These are phyloP conservation scores for Sarcophaga variegata DNA, from an alignment of 2,888 invertebrate genomes.

Conservation along the genomic window DNA sequence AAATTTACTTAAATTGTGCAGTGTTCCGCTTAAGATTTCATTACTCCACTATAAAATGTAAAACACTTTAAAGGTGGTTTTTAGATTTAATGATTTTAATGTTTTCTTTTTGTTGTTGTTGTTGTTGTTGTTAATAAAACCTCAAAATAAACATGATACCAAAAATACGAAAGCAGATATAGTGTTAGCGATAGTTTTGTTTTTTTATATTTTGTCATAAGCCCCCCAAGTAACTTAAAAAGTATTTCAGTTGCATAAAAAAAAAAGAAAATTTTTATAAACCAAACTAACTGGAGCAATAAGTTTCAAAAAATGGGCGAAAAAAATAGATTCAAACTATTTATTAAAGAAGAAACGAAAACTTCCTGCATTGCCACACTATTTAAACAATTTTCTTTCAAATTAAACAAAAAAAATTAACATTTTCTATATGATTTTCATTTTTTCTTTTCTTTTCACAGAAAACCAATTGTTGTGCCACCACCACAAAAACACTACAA, in stretches of 20 bases:
- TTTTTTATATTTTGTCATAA: slow-evolving; percentile 48
- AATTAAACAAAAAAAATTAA: slow-evolving; percentile 13
- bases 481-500: slow-evolving; percentile 91
- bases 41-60: slow-evolving; percentile 42
- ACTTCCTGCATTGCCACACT: slow-evolving; percentile 63
- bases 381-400: slow-evolving; percentile 35
- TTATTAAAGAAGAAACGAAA: slow-evolving; percentile 46
- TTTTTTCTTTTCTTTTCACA: slow-evolving; percentile 71
- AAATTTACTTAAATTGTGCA: slow-evolving; percentile 52
- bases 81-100: not conserved
- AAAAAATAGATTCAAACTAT: not conserved
- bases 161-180: slow-evolving; percentile 3
- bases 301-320: slow-evolving; percentile 14
- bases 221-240: slow-evolving; percentile 37
- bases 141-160: slow-evolving; percentile 52
- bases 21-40: slow-evolving; percentile 60
- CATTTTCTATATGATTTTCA: not conserved
- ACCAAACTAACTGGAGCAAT: slow-evolving; percentile 62
- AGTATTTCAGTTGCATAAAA: slow-evolving; percentile 3
- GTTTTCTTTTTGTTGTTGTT: too few species aligned
- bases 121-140: slow-evolving; percentile 8
- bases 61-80: slow-evolving; percentile 33
- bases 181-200: slow-evolving; percentile 16
- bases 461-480: slow-evolving; percentile 83
- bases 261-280: slow-evolving; percentile 15